These are phyloP conservation scores for Bombylius discolor DNA, from an alignment of 2,888 invertebrate species.

Conservation along the genomic window DNA sequence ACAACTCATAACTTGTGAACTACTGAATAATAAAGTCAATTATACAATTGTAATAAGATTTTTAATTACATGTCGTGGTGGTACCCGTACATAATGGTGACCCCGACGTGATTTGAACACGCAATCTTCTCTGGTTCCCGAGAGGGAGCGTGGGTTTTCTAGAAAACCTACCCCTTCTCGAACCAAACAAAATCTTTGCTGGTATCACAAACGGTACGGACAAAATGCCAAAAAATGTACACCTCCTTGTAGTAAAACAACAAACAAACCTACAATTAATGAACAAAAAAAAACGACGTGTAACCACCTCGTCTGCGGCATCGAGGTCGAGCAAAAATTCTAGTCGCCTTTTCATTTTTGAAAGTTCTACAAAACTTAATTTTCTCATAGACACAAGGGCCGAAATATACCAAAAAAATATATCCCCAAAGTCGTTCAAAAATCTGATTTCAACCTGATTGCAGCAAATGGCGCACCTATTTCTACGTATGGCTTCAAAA, in stretches of 20 bases:
- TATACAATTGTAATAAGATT: too few relatives aligned
- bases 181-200: background rate
- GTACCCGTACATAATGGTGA: too few relatives aligned
- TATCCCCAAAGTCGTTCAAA: background rate
- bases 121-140: conserved; percentile 48
- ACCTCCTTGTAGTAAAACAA: too few relatives aligned
- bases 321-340: too few relatives aligned
- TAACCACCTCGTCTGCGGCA: background rate
- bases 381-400: too few relatives aligned
- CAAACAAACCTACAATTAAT: too few relatives aligned
- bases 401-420: background rate
- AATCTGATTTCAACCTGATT: background rate
- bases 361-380: too few relatives aligned
- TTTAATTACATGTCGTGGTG: too few relatives aligned
- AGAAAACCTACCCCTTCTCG: too few relatives aligned
- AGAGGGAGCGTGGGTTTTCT: conserved; percentile 72
- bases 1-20: too few relatives aligned
- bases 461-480: background rate
- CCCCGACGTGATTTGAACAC: conserved; percentile 16
- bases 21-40: too few relatives aligned
- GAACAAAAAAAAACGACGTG: background rate
- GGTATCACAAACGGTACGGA: background rate
- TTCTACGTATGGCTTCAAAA: background rate
- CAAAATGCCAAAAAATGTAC: background rate
- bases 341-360: too few relatives aligned